Percentiles rank a stretch among this genome's conserved stretches.
Conservation (phyloP, 2,888 invertebrate species). For the Drosophila buzzatii region DNA sequence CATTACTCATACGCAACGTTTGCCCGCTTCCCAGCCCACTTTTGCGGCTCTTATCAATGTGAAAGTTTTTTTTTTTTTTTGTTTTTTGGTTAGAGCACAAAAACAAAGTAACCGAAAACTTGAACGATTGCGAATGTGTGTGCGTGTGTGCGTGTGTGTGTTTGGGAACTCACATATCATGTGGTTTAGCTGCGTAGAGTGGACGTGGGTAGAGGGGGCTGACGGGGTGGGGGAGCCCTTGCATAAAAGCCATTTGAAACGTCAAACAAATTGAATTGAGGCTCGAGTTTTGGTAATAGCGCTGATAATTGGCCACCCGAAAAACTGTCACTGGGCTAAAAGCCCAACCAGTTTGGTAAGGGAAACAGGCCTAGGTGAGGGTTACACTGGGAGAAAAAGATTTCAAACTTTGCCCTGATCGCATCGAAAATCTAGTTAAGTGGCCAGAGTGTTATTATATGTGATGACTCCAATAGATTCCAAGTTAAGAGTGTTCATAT, state of each 20-base stretch:
- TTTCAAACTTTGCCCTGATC: too few relatives aligned
- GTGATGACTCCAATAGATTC: too few relatives aligned
- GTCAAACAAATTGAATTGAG: constrained; percentile 76
- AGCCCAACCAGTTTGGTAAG: background rate
- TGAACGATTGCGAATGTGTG: constrained; percentile 38
- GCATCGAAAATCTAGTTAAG: background rate
- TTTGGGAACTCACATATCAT: constrained; percentile 43
- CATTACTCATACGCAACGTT: constrained; percentile 62
- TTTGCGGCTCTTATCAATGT: constrained; percentile 64
- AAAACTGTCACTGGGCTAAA: constrained; percentile 43
- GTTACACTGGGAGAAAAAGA: background rate
- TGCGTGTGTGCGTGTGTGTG: constrained; percentile 1
- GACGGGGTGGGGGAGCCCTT: constrained; percentile 1
- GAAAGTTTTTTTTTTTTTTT: constrained; percentile 63
- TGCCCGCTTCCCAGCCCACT: background rate
- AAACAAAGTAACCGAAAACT: constrained; percentile 71
- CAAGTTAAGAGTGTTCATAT: too few relatives aligned
- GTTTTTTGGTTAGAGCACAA: constrained; percentile 42
- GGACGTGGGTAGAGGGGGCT: too few relatives aligned
- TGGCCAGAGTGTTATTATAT: too few relatives aligned
- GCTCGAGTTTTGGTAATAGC: constrained; percentile 60
- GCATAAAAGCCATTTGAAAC: constrained; percentile 72
- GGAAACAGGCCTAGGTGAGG: background rate
- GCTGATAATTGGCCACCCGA: constrained; percentile 58
- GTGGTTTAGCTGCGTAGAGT: constrained; percentile 16